Conservation (phyloP, 64 coral and sea anemone species). For the Trachythela sp. region DNA sequence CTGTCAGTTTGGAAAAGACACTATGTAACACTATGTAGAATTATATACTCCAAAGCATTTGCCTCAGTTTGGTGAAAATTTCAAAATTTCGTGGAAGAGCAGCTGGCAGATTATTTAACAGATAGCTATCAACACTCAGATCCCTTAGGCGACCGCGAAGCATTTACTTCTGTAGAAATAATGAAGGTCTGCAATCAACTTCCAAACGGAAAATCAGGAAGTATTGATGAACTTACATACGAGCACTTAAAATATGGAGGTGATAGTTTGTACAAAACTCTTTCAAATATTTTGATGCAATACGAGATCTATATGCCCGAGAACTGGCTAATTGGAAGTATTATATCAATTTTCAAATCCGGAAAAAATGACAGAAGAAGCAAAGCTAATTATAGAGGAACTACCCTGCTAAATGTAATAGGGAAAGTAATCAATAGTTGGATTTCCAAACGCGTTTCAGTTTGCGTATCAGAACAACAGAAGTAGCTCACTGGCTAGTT, state of each 20-base stretch:
- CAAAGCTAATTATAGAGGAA: neutral
- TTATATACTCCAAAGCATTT: neutral
- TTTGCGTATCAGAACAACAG: neutral
- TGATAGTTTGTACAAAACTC: neutral
- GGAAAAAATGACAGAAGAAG: neutral
- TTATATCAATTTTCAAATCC: no score
- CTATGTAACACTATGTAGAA: neutral
- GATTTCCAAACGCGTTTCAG: neutral
- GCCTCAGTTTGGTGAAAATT: neutral
- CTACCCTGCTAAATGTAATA: neutral
- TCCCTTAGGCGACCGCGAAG: neutral
- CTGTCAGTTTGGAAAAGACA: neutral
- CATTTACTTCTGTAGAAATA: neutral
- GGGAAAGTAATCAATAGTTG: neutral
- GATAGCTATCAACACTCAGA: neutral
- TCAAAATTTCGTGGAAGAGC: neutral
- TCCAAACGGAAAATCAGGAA: neutral
- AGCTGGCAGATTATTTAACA: neutral
- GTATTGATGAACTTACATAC: neutral
- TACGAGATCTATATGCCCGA: neutral
- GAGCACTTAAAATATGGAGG: neutral
- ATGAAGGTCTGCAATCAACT: neutral
- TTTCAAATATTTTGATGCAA: neutral
- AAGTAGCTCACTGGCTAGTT: neutral
- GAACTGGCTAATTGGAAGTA: neutral